A percentile compares a stretch with the other conserved stretches of the same genome.
Evolutionary conservation across 2,113 vertebrate species (phyloP).

Genomic region (Tachuris rubrigastra): DNA sequence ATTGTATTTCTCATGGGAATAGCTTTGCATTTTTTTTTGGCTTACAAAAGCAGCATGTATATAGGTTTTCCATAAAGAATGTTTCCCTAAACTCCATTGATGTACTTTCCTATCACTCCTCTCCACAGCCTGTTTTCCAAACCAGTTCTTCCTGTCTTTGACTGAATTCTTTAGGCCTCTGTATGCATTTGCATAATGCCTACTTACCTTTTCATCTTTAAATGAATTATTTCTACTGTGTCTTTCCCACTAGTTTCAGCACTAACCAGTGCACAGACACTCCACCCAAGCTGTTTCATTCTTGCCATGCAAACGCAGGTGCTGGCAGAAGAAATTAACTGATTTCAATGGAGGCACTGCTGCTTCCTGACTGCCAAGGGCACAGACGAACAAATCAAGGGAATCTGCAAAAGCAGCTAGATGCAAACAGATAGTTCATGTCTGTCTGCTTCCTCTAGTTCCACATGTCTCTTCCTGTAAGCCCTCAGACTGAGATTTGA

Average conservation of each 20-base stretch:
- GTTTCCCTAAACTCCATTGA: not conserved
- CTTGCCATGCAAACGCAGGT: not conserved
- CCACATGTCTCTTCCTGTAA: not conserved
- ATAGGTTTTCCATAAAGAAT: not conserved
- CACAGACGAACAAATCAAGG: not conserved
- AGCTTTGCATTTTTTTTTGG: not conserved
- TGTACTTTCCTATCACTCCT: not conserved
- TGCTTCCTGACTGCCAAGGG: not conserved
- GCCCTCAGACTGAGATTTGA: not conserved
- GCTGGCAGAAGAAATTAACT: not conserved
- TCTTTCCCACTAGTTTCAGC: not conserved
- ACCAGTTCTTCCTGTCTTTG: not conserved
- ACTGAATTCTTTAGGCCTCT: not conserved
- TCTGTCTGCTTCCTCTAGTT: not conserved
- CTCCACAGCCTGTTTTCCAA: not conserved
- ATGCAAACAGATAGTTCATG: not conserved
- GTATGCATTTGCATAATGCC: not conserved
- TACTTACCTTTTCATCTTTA: not conserved
- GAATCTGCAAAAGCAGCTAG: not conserved
- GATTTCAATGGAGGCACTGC: not conserved
- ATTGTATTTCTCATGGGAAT: not conserved
- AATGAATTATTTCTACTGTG: not conserved
- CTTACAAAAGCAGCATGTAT: not conserved
- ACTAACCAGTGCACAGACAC: not conserved
- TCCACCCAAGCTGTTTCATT: not conserved